These are phyloP conservation scores for Aporophyla nigra DNA, from an alignment of 2,888 invertebrate species.

Conservation along the genomic window DNA sequence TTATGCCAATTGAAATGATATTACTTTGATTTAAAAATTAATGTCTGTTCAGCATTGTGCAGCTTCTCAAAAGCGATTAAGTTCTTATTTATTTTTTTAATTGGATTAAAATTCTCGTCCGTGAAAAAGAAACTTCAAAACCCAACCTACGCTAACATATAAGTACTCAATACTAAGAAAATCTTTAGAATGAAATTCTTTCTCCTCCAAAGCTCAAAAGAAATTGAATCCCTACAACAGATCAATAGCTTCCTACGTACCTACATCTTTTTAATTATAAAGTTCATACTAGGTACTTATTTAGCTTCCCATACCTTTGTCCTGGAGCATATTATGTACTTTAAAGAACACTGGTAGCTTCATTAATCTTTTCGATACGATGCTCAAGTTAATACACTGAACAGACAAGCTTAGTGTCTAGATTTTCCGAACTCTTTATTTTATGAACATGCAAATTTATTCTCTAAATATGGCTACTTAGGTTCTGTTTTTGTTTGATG, in stretches of 20 bases:
- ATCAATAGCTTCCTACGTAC: slow-evolving; percentile 17
- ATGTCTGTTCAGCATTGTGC: background rate
- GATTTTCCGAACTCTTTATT: slow-evolving; percentile 29
- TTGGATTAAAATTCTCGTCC: background rate
- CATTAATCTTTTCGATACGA: slow-evolving; percentile 62
- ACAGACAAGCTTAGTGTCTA: slow-evolving; percentile 36
- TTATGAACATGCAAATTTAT: slow-evolving; percentile 33
- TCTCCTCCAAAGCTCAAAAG: slow-evolving; percentile 11
- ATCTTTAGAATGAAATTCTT: background rate
- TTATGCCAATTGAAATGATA: background rate
- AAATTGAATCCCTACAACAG: slow-evolving; percentile 8
- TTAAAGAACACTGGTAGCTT: slow-evolving; percentile 31
- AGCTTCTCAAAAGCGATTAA: background rate
- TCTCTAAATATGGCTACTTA: background rate
- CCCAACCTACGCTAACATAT: background rate
- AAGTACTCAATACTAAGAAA: slow-evolving; percentile 10
- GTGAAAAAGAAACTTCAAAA: background rate
- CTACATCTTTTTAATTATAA: slow-evolving; percentile 38
- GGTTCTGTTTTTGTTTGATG: slow-evolving; percentile 7
- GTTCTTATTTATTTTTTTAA: background rate
- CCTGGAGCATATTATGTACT: slow-evolving; percentile 19
- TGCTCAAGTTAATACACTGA: slow-evolving; percentile 45
- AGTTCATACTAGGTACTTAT: slow-evolving; percentile 23
- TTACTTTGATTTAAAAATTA: background rate
- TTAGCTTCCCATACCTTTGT: slow-evolving; percentile 24